Evolutionary conservation across 2,113 vertebrate species (phyloP).

Genomic region (Falcunculus frontatus): DNA sequence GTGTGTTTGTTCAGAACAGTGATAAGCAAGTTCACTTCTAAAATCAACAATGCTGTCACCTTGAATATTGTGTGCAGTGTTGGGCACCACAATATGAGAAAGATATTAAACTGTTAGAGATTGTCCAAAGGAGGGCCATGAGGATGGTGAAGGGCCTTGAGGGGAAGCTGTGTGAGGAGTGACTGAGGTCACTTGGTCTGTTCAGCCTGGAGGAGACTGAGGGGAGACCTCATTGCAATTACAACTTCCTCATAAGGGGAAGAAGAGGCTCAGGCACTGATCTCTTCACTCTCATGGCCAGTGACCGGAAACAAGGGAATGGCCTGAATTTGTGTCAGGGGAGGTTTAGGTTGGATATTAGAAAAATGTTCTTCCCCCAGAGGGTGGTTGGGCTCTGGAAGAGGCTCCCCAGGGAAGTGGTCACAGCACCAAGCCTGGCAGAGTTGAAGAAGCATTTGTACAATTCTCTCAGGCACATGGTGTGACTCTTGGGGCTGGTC

Average conservation of each 20-base stretch:
- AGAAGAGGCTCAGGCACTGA: not conserved
- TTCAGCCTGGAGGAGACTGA: not conserved
- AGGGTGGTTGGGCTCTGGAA: not conserved
- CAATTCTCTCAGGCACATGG: not conserved
- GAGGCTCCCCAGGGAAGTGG: not conserved
- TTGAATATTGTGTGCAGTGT: not conserved
- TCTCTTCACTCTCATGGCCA: not conserved
- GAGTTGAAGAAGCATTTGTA: not conserved
- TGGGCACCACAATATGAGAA: not conserved
- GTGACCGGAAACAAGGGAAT: not conserved
- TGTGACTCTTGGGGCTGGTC: not conserved
- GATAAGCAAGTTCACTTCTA: not conserved
- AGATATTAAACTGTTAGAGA: not conserved
- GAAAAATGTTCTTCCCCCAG: not conserved
- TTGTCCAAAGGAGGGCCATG: not conserved
- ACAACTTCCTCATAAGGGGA: not conserved
- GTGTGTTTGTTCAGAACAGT: not conserved
- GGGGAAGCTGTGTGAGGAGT: rapidly evolving
- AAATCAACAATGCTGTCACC: not conserved
- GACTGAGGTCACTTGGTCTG: not conserved
- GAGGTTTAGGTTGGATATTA: not conserved
- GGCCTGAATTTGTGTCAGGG: not conserved
- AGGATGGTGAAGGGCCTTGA: not conserved
- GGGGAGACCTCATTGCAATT: not conserved
- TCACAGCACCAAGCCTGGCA: no score